These are phyloP conservation scores for Turritopsis rubra DNA, from an alignment of 30 jellyfish, hydroid and myxozoan species.

Conservation along the genomic window DNA sequence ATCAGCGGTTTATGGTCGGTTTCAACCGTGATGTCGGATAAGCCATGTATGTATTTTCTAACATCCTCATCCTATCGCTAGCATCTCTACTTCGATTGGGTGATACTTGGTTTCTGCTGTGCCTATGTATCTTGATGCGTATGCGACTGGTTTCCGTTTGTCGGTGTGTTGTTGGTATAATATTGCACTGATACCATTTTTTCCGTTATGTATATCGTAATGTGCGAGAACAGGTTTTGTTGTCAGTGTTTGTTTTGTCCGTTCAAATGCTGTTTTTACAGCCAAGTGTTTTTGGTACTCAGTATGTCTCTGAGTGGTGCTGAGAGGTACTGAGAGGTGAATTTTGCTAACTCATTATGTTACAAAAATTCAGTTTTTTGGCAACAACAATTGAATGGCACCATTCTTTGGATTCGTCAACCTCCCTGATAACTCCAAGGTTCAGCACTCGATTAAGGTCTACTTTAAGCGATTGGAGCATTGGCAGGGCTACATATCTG, in stretches of 20 bases:
- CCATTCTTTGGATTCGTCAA: slow-evolving; percentile 32
- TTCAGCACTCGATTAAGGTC: slow-evolving; percentile 23
- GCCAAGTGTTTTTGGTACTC: slow-evolving; percentile 25
- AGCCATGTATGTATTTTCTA: slow-evolving; percentile 29
- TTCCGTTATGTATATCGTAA: slow-evolving; percentile 30
- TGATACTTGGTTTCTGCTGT: slow-evolving; percentile 25
- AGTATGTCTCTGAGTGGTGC: slow-evolving; percentile 25
- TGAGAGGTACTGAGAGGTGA: slow-evolving; percentile 36
- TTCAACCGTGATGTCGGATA: slow-evolving; percentile 7
- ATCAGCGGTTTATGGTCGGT: slow-evolving; percentile 38
- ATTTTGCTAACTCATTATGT: slow-evolving; percentile 24
- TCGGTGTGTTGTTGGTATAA: slow-evolving; percentile 26
- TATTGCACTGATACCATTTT: slow-evolving; percentile 35
- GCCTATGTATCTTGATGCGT: slow-evolving; percentile 40
- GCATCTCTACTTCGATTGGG: slow-evolving; percentile 13
- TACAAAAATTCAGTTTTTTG: slow-evolving; percentile 5
- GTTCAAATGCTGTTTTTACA: slow-evolving; percentile 30
- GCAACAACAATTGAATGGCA: slow-evolving; percentile 30
- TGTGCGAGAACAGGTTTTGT: slow-evolving; percentile 32
- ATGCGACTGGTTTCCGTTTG: slow-evolving; percentile 43
- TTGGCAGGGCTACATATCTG: slow-evolving; percentile 19
- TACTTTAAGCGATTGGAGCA: slow-evolving; percentile 15
- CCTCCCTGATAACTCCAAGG: slow-evolving; percentile 26
- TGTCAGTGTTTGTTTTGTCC: slow-evolving; percentile 18
- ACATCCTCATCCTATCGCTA: slow-evolving; percentile 10